These are phyloP conservation scores for Leptinotarsa undecemlineata DNA, from an alignment of 1,140 invertebrate species.

Conservation along the genomic window DNA sequence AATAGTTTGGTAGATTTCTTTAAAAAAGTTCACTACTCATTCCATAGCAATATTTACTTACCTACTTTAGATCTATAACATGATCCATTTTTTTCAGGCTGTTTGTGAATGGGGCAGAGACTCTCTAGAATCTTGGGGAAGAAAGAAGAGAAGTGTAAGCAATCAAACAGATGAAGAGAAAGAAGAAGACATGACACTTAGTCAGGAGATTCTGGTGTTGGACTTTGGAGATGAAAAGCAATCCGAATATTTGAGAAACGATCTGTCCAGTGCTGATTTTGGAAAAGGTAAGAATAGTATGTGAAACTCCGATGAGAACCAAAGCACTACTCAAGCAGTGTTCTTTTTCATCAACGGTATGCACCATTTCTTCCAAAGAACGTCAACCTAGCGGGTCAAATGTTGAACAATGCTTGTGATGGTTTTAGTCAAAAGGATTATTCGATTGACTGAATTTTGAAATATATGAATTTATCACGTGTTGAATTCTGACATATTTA, in stretches of 20 bases:
- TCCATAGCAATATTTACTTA: neutral
- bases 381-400: no score
- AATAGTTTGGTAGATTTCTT: neutral
- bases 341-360: no score
- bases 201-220: constrained; percentile 89
- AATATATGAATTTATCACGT: neutral
- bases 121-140: constrained; percentile 86
- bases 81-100: constrained; percentile 62
- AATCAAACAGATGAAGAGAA: constrained; percentile 63
- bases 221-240: constrained; percentile 89
- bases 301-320: no score
- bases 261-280: constrained; percentile 74
- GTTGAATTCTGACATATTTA: neutral
- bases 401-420: no score
- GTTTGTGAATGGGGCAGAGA: constrained; percentile 87
- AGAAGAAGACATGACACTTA: constrained; percentile 89
- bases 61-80: neutral
- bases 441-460: no score
- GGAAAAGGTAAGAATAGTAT: constrained; percentile 61
- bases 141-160: constrained; percentile 76
- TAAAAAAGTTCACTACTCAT: neutral
- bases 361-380: no score
- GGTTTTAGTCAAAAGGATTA: no score
- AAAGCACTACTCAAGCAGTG: no score
- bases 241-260: constrained; percentile 76